Conservation (phyloP, 92 coral and sea anemone genomes). For the Siderastrea siderea region DNA sequence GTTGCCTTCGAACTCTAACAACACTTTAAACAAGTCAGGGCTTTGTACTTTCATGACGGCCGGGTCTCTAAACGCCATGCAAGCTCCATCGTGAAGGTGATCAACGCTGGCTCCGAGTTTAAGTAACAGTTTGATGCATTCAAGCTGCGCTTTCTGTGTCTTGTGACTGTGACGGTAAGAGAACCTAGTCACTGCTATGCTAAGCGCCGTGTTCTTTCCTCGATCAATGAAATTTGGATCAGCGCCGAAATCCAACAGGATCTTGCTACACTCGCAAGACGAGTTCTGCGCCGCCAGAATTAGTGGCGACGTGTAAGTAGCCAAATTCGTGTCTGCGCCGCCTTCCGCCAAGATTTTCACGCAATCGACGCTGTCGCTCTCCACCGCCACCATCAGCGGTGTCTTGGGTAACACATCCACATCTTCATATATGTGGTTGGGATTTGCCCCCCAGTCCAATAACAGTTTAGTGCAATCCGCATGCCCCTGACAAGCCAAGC, state of each 20-base stretch:
- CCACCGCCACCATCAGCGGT: conserved; percentile 80
- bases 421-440: conserved; percentile 75
- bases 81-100: conserved; percentile 55
- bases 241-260: conserved; percentile 80
- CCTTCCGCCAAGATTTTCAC: conserved; percentile 67
- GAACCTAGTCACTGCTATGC: conserved; percentile 62
- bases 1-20: conserved; percentile 71
- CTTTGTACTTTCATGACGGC: conserved; percentile 38
- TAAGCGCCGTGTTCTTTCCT: conserved; percentile 80
- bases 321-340: conserved; percentile 79
- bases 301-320: conserved; percentile 81
- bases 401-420: conserved; percentile 77
- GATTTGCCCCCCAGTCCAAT: conserved; percentile 77
- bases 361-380: conserved; percentile 71
- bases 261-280: conserved; percentile 44
- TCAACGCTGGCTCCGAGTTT: conserved; percentile 75
- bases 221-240: conserved; percentile 79
- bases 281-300: conserved; percentile 79
- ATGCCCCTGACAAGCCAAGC: conserved; percentile 75
- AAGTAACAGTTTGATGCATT: conserved; percentile 75
- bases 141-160: conserved; percentile 42
- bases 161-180: conserved; percentile 51
- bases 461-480: conserved; percentile 77
- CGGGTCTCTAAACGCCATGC: conserved; percentile 63
- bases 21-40: conserved; percentile 57